These are phyloP conservation scores for Prunella fulvescens DNA, from an alignment of 2,113 vertebrate genomes.

Conservation along the genomic window DNA sequence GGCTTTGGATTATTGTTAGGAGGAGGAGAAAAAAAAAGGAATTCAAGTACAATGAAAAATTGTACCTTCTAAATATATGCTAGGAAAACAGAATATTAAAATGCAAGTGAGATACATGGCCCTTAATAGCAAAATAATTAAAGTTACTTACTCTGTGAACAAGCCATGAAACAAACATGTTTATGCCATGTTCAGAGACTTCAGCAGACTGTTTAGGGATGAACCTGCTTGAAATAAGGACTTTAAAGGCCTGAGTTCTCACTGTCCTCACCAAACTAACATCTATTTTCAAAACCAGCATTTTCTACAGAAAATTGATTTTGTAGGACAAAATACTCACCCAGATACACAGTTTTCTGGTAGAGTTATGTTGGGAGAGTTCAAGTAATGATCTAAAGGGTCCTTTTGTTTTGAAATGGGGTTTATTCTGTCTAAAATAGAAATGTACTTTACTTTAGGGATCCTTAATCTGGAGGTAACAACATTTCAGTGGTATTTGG, in stretches of 20 bases:
- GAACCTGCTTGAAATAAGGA: not conserved
- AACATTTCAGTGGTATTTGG: not conserved
- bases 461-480: not conserved
- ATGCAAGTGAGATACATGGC: not conserved
- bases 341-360: not conserved
- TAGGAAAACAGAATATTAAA: not conserved
- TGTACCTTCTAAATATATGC: not conserved
- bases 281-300: not conserved
- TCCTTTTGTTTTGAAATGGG: not conserved
- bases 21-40: rapidly evolving
- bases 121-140: not conserved
- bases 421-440: not conserved
- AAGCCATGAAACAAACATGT: not conserved
- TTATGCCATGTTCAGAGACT: not conserved
- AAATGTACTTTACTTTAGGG: not conserved
- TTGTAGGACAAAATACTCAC: not conserved
- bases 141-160: not conserved
- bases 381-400: not conserved
- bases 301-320: not conserved
- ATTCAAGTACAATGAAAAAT: not conserved
- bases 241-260: not conserved
- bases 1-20: not conserved
- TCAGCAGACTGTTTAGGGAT: not conserved
- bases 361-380: not conserved
- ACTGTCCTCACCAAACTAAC: not conserved